Evolutionary conservation across 1,140 invertebrate genomes (phyloP).

Genomic region (Eufriesea mexicana): DNA sequence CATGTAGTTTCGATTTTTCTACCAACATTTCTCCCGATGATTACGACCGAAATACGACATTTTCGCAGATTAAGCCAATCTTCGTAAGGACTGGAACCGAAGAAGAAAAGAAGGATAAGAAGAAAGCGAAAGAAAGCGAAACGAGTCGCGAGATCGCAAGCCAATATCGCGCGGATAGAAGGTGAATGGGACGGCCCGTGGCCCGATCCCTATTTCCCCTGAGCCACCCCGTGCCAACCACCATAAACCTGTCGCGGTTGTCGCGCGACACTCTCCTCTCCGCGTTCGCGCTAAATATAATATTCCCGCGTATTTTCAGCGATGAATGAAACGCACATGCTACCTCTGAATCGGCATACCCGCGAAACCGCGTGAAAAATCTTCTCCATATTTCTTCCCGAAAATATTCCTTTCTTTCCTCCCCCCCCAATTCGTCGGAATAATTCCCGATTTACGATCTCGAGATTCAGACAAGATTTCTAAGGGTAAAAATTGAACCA

Average conservation of each 20-base stretch:
- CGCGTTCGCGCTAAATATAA: conserved; percentile 53
- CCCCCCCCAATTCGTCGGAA: too few species aligned
- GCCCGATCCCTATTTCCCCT: conserved; percentile 15
- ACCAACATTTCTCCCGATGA: too few species aligned
- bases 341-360: neutral
- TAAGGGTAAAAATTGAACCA: too few species aligned
- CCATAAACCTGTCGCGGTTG: conserved; percentile 43
- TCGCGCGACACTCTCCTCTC: conserved; percentile 15
- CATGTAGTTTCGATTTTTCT: too few species aligned
- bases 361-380: neutral
- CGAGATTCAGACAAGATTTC: too few species aligned
- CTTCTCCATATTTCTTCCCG: neutral
- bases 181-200: conserved; percentile 39
- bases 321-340: conserved; percentile 53
- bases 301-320: conserved; percentile 56
- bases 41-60: too few species aligned
- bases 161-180: conserved; percentile 30
- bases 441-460: too few species aligned
- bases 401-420: too few species aligned
- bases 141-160: neutral
- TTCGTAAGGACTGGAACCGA: too few species aligned
- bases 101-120: too few species aligned
- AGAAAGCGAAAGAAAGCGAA: neutral
- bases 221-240: conserved; percentile 19
- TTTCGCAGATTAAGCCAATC: too few species aligned